Conservation (phyloP, 1,140 invertebrate species). For the Platyscapa corneri region DNA sequence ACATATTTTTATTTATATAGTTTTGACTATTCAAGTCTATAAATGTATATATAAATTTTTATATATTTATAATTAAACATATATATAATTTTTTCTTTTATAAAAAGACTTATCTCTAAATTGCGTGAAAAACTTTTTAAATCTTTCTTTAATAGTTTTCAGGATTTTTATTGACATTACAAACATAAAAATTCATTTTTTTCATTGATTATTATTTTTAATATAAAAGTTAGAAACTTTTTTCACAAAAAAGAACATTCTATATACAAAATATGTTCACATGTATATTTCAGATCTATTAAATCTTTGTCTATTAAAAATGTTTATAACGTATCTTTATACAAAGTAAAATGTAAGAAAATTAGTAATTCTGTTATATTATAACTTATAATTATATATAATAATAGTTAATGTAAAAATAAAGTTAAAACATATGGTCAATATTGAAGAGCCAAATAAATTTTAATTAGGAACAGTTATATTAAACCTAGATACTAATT, state of each 20-base stretch:
- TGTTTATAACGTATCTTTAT: not conserved
- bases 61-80: too few species aligned
- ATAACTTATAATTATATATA: not conserved
- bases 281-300: not conserved
- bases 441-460: not conserved
- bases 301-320: not conserved
- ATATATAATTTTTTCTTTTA: too few species aligned
- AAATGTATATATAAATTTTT: too few species aligned
- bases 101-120: too few species aligned
- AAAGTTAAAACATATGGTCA: not conserved
- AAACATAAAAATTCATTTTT: too few species aligned
- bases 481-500: not conserved
- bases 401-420: not conserved
- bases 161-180: too few species aligned
- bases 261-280: not conserved
- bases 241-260: not conserved
- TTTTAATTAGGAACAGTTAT: conserved; percentile 9
- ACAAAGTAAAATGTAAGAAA: not conserved
- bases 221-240: not conserved
- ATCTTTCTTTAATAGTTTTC: too few species aligned
- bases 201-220: not conserved
- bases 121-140: too few species aligned
- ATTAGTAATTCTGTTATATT: not conserved
- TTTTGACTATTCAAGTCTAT: too few species aligned
- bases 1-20: too few species aligned